phyloP scores from a whole-genome alignment of 2,888 invertebrate genomes.

The Proisotoma minuta region DNA sequence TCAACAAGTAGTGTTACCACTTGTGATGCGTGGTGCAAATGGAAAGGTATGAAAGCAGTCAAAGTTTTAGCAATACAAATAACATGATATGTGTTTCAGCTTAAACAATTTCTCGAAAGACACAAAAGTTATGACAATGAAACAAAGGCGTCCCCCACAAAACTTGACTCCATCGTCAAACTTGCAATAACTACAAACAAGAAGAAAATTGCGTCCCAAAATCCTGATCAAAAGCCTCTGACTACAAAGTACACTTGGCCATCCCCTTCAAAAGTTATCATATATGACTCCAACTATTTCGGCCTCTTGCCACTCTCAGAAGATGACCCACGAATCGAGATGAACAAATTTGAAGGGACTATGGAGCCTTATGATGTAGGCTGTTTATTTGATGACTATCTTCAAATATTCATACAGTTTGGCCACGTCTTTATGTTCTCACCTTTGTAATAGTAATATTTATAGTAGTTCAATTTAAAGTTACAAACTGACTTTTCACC shows the following conservation, averaged over 20 bases:
- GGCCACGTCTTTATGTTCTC: conserved; percentile 26
- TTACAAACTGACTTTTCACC: too few species aligned
- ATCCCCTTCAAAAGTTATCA: not conserved
- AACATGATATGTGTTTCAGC: too few species aligned
- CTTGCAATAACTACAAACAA: too few species aligned
- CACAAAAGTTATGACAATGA: not conserved
- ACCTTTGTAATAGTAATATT: too few species aligned
- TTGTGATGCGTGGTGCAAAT: not conserved
- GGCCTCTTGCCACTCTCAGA: not conserved
- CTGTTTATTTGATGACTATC: conserved; percentile 33
- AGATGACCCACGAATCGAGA: conserved; percentile 21
- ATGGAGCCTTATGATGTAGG: conserved; percentile 28
- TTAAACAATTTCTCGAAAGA: not conserved
- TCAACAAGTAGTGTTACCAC: not conserved
- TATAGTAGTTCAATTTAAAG: too few species aligned
- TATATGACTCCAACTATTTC: not conserved
- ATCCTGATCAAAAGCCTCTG: too few species aligned
- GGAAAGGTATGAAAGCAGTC: not conserved
- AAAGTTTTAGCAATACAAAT: too few species aligned
- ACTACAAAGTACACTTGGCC: not conserved
- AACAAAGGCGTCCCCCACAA: not conserved
- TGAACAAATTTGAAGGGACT: conserved; percentile 22
- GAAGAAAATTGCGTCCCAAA: too few species aligned
- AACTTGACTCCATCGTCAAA: too few species aligned
- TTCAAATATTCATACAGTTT: conserved; percentile 21